Conservation (phyloP, 2,113 vertebrate genomes). For the Rallus limicola region DNA sequence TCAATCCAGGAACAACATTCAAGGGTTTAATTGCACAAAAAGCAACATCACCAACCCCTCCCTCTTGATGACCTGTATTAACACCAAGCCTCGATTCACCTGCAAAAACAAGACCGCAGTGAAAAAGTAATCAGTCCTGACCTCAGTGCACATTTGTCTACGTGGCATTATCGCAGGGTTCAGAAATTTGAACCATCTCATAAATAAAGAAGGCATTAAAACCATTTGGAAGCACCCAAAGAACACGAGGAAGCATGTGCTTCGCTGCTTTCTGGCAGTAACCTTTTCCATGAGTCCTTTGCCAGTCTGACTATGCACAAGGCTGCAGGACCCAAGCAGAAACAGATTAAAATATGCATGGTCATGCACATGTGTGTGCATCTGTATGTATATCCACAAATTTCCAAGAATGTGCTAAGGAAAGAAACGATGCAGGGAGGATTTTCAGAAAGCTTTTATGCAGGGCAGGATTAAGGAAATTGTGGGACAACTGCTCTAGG, state of each 20-base stretch:
- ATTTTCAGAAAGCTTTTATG: not conserved
- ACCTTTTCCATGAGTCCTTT: not conserved
- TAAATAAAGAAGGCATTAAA: not conserved
- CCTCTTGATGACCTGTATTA: not conserved
- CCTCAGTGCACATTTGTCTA: not conserved
- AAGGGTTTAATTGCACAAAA: constrained; percentile 1
- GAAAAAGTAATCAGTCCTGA: constrained; percentile 17
- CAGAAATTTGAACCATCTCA: constrained; percentile 4
- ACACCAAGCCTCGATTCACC: not conserved
- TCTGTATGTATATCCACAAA: not conserved
- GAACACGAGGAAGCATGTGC: fast-evolving
- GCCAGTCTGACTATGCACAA: not conserved
- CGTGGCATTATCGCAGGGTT: not conserved
- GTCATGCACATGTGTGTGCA: fast-evolving
- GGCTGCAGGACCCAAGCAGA: not conserved
- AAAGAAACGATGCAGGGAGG: not conserved
- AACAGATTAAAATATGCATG: not conserved
- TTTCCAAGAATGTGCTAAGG: not conserved
- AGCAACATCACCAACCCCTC: not conserved
- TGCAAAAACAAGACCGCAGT: not conserved
- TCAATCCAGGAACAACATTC: not conserved
- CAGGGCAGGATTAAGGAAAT: constrained; percentile 21
- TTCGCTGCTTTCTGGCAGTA: not conserved
- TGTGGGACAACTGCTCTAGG: not conserved
- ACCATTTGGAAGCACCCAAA: not conserved